These are phyloP conservation scores for Steinernema feltiae DNA, from an alignment of 1,140 invertebrate genomes.

Conservation along the genomic window DNA sequence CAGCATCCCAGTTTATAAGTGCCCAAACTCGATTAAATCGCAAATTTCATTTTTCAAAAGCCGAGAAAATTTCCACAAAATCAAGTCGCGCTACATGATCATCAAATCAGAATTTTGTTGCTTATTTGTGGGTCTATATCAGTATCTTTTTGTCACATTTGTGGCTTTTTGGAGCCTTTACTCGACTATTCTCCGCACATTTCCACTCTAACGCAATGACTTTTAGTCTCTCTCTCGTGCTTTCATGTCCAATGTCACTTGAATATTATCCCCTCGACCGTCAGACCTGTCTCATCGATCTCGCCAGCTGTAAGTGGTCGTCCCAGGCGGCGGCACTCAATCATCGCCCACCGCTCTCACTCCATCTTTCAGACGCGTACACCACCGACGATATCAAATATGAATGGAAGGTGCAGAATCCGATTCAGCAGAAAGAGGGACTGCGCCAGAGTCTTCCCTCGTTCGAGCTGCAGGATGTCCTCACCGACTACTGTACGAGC, in stretches of 20 bases:
- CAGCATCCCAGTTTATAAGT: too few relatives aligned
- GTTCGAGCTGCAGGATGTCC: conserved; percentile 7
- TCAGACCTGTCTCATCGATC: conserved; percentile 81
- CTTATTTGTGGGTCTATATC: too few relatives aligned
- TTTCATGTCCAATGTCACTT: conserved; percentile 90
- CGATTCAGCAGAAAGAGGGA: conserved; percentile 8
- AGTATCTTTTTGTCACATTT: too few relatives aligned
- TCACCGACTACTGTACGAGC: conserved; percentile 1
- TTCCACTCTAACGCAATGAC: conserved; percentile 16
- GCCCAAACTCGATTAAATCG: too few relatives aligned
- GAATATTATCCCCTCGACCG: conserved; percentile 88
- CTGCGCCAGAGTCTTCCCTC: conserved; percentile 1
- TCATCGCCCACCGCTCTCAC: not conserved
- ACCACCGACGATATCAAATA: conserved; percentile 88
- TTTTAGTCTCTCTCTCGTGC: conserved; percentile 62
- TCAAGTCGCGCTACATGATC: too few relatives aligned
- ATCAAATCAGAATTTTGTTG: too few relatives aligned
- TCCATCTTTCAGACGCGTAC: conserved; percentile 73
- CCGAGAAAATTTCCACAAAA: too few relatives aligned
- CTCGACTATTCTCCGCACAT: too few relatives aligned
- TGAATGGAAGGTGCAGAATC: conserved; percentile 75
- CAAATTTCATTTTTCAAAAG: too few relatives aligned
- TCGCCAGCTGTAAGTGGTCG: conserved; percentile 75
- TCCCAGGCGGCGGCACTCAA: not conserved
- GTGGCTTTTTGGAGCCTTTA: too few relatives aligned